A percentile compares a stretch with the other conserved stretches of the same genome.
These are phyloP conservation scores for Oreohelix idahoensis DNA, from an alignment of 1,140 invertebrate species.

Conservation along the genomic window DNA sequence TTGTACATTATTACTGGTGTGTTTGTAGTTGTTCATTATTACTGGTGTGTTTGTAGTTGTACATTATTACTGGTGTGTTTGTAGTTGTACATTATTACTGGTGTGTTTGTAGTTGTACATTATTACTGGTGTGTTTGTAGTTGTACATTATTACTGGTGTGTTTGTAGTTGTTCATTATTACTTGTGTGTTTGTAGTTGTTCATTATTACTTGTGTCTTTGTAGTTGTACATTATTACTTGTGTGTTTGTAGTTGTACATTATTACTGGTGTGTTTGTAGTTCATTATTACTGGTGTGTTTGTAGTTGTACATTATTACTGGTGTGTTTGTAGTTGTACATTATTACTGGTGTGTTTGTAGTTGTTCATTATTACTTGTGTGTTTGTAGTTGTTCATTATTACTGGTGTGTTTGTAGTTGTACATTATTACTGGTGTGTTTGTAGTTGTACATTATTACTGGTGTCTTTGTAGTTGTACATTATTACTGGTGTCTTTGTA, in stretches of 20 bases:
- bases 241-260: background rate
- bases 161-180: background rate
- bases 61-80: constrained; percentile 8
- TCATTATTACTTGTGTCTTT: no score
- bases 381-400: no score
- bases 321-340: no score
- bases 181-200: background rate
- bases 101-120: no score
- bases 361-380: no score
- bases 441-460: no score
- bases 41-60: constrained; percentile 5
- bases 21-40: constrained; percentile 15
- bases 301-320: no score
- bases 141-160: background rate
- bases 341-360: no score
- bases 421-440: no score
- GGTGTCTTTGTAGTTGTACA: no score
- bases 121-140: background rate
- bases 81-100: background rate
- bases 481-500: no score
- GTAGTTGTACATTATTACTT: background rate
- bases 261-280: background rate
- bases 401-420: no score
- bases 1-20: background rate
- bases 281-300: background rate